These are phyloP conservation scores for Indri indri DNA, from an alignment of 2,113 vertebrate genomes.

Conservation along the genomic window DNA sequence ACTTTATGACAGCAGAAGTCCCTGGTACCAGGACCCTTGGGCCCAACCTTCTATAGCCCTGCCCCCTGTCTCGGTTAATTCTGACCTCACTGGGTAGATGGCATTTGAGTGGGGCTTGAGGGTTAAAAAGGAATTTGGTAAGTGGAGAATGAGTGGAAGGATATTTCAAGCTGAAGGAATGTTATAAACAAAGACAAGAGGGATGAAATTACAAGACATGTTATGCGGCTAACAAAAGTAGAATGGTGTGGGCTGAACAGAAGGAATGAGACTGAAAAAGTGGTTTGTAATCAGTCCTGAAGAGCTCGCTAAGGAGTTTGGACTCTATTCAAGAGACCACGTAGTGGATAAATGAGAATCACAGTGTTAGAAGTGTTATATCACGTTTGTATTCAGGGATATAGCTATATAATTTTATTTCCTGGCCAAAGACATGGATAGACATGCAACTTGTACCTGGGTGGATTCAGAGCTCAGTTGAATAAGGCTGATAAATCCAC, in stretches of 20 bases:
- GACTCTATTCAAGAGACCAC: background rate
- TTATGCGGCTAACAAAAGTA: background rate
- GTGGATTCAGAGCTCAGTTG: background rate
- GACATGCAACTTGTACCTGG: background rate
- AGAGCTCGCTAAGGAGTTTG: background rate
- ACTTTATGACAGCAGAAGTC: background rate
- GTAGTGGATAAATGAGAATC: background rate
- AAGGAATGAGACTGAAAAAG: background rate
- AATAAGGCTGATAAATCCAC: background rate
- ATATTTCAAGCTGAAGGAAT: constrained; percentile 37
- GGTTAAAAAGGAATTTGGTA: constrained; percentile 39
- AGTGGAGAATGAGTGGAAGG: constrained; percentile 16
- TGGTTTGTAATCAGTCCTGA: background rate
- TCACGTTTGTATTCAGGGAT: background rate
- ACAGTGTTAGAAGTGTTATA: background rate
- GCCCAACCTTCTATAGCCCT: background rate
- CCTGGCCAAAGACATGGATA: background rate
- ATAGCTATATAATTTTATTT: background rate
- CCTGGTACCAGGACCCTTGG: background rate
- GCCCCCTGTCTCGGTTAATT: constrained; percentile 36
- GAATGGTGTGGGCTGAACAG: background rate
- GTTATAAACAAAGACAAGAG: constrained; percentile 48
- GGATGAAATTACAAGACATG: constrained; percentile 5
- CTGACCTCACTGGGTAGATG: background rate
- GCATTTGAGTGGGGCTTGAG: background rate